Base-by-base conservation (phyloP, 2,888 invertebrate species). In the Orthonevra nobilis region DNA sequence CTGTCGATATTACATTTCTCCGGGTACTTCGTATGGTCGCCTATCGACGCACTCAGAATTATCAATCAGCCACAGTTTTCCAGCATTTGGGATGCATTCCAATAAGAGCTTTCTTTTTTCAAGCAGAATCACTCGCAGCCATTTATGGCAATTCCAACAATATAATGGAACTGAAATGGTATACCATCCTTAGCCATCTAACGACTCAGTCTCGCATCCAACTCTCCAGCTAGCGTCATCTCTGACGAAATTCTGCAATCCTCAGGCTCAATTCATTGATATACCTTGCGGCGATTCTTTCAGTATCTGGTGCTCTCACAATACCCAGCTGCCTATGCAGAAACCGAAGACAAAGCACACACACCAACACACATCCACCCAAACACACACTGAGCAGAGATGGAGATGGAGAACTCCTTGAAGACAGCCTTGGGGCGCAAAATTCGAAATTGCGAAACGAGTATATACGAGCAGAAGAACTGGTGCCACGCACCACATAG, bases 381-480 rank as follows among this genome's bases (percentile, higher is more conserved):
- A 56, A 17, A 66, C 38, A 40, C 44, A 52, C n/a, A n/a, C n/a
- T n/a, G n/a, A n/a, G n/a, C 50, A 50, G 4, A n/a, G 7, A 32
- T 9, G 42, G 40, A 30, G 14, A 30, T 7, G 17, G 14, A 17
- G 40, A 79, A 73, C 42, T 79, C 66, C 73, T 73, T 56, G 46
- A 68, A 79, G 73, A 79, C 73, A 48, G 56, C 79, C 66, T 68
- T 30, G 36, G 30, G 79, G 28, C 15, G 10, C 36, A 26, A 68
- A 73, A 68, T 79, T 73, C 56, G 73, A 73, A 79, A 79, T 79
- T 79, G 79, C 79, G 54, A 73, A 79, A 66, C 60, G 38, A 68
- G 61, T 50, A 66, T 61, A 73, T 73, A 66, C 60, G 38, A 68
- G 61, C 48, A 66, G 54, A 73, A 68, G 73, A 79, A 73, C 60